Percentiles rank a stretch among this genome's conserved stretches.
Evolutionary conservation across 2,888 invertebrate genomes (phyloP).

Genomic region (Blomia tropicalis): DNA sequence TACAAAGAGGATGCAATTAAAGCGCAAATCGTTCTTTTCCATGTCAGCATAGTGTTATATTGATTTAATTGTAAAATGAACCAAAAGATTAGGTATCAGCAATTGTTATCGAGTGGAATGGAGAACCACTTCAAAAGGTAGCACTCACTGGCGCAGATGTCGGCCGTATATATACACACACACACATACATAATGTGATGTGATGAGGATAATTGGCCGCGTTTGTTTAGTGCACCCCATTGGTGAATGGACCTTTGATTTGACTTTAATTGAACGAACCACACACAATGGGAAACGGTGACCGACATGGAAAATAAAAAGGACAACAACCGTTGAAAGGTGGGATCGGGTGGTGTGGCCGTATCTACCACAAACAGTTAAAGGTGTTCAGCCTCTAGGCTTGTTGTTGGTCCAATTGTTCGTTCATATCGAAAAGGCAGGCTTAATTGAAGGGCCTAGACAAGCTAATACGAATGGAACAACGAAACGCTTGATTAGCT

Average conservation of each 20-base stretch:
- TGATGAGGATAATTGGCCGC: background rate
- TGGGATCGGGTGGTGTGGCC: background rate
- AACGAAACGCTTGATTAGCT: slow-evolving; percentile 8
- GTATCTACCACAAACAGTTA: background rate
- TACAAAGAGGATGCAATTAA: background rate
- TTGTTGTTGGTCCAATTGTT: background rate
- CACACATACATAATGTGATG: background rate
- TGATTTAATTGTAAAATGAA: background rate
- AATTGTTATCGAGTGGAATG: too few species aligned
- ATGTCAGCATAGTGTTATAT: too few species aligned
- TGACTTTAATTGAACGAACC: slow-evolving; percentile 16
- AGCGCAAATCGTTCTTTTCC: too few species aligned
- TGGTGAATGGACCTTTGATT: slow-evolving; percentile 15
- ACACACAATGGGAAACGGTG: too few species aligned
- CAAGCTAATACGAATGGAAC: background rate
- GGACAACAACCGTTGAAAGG: slow-evolving; percentile 7
- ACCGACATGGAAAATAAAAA: background rate
- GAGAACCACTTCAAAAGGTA: too few species aligned
- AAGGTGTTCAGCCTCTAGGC: background rate
- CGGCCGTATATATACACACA: too few species aligned
- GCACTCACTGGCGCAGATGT: too few species aligned
- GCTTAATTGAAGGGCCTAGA: slow-evolving; percentile 3
- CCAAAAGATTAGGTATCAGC: too few species aligned
- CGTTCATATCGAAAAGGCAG: background rate
- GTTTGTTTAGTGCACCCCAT: too few species aligned